Percentiles rank a stretch among this genome's conserved stretches.
Conservation (phyloP, 1,140 invertebrate species). For the Drosophila mauritiana region DNA sequence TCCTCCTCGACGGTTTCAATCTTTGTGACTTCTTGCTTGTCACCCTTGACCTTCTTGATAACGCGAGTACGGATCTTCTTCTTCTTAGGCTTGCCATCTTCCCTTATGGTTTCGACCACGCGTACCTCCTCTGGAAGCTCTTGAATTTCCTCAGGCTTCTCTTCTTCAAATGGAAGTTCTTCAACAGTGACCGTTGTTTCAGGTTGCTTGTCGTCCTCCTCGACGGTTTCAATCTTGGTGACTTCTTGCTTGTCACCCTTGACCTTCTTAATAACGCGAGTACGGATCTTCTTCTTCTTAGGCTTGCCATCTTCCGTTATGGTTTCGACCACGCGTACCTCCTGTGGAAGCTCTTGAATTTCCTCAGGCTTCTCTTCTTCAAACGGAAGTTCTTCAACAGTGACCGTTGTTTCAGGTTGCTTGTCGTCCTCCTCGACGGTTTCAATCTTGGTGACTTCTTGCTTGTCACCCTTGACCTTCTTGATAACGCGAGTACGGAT, state of each 20-base stretch:
- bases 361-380: background rate
- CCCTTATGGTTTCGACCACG: background rate
- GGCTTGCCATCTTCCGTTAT: conserved; percentile 1
- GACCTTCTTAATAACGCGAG: conserved; percentile 5
- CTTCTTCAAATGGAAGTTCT: background rate
- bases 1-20: conserved; percentile 10
- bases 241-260: conserved; percentile 8
- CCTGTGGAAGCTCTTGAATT: conserved; percentile 3
- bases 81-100: conserved; percentile 2
- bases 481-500: conserved; percentile 32
- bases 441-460: conserved; percentile 6
- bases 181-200: background rate
- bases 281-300: conserved; percentile 7
- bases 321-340: conserved; percentile 4
- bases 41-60: conserved; percentile 6
- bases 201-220: conserved; percentile 2
- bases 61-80: conserved; percentile 6
- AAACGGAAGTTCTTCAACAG: background rate
- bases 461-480: conserved; percentile 10
- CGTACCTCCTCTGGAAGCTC: conserved; percentile 5
- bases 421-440: conserved; percentile 9
- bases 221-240: conserved; percentile 5
- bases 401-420: background rate
- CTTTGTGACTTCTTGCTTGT: conserved; percentile 8
- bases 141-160: background rate